phyloP scores from a whole-genome alignment of 2,888 invertebrate genomes.

The Mesodorylaimus sp. region DNA sequence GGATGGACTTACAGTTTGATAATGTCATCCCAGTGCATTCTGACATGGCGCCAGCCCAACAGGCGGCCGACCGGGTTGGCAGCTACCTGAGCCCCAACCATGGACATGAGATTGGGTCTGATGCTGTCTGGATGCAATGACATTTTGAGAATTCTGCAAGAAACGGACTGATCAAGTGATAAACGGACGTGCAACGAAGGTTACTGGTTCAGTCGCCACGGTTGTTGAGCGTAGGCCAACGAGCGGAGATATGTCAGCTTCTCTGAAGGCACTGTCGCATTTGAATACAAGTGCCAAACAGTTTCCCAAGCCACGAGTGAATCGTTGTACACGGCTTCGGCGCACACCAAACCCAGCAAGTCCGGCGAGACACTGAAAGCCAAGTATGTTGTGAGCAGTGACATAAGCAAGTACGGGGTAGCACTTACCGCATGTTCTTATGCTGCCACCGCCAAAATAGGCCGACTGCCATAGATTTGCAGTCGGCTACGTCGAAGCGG shows the following conservation, averaged over 20 bases:
- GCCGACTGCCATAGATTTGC: too few species aligned
- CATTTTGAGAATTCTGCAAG: neutral
- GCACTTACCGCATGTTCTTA: too few species aligned
- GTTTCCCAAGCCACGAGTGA: neutral
- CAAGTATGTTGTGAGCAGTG: too few species aligned
- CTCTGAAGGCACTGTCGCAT: neutral
- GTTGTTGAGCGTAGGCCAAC: neutral
- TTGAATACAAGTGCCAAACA: neutral
- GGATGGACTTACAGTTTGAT: neutral
- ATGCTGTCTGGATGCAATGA: neutral
- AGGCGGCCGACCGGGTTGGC: neutral
- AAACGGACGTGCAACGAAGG: too few species aligned
- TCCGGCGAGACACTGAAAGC: too few species aligned
- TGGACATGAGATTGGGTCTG: neutral
- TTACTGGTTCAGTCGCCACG: neutral
- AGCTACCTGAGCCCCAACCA: neutral
- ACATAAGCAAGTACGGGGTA: too few species aligned
- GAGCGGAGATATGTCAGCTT: neutral
- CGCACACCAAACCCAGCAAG: neutral
- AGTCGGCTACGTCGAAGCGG: too few species aligned
- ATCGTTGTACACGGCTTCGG: neutral
- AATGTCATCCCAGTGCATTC: neutral
- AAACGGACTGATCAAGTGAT: too few species aligned
- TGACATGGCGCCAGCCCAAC: neutral
- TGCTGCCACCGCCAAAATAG: too few species aligned